Evolutionary conservation across 2,797 vertebrate species (phyloP).

Genomic region (Morus bassanus): DNA sequence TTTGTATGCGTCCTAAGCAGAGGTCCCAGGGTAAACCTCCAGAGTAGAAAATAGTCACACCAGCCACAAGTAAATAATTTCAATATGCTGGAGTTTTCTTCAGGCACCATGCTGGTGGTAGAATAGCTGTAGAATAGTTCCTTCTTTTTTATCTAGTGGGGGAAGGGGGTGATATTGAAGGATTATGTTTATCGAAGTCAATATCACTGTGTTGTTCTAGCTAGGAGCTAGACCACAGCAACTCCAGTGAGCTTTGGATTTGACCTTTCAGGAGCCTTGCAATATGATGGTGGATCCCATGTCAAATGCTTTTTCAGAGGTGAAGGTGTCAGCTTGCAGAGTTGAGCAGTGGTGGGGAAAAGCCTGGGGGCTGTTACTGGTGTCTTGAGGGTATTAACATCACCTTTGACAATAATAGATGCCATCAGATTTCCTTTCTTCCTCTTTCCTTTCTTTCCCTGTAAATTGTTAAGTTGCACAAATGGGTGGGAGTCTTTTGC

Average conservation of each 20-base stretch:
- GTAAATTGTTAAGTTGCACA: background rate
- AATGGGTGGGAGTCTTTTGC: background rate
- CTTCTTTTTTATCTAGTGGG: background rate
- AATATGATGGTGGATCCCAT: background rate
- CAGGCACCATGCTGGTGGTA: background rate
- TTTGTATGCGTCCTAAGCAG: background rate
- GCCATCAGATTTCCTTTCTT: background rate
- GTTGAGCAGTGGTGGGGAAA: background rate
- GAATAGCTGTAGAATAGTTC: background rate
- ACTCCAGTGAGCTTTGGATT: background rate
- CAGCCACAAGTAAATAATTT: background rate
- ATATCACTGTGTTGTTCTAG: background rate
- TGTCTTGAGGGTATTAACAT: background rate
- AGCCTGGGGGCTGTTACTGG: background rate
- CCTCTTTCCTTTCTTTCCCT: background rate
- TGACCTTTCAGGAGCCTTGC: background rate
- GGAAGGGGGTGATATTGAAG: background rate
- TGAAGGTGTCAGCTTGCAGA: background rate
- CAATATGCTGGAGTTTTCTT: background rate
- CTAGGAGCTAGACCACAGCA: background rate
- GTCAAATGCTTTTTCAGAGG: background rate
- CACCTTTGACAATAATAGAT: background rate
- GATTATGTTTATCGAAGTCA: background rate
- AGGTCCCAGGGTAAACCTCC: background rate
- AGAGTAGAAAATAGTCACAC: background rate